A percentile compares a stretch with the other conserved stretches of the same genome.
Evolutionary conservation across 2,888 invertebrate genomes (phyloP).

Genomic region (Lordiphosa andalusiaca): DNA sequence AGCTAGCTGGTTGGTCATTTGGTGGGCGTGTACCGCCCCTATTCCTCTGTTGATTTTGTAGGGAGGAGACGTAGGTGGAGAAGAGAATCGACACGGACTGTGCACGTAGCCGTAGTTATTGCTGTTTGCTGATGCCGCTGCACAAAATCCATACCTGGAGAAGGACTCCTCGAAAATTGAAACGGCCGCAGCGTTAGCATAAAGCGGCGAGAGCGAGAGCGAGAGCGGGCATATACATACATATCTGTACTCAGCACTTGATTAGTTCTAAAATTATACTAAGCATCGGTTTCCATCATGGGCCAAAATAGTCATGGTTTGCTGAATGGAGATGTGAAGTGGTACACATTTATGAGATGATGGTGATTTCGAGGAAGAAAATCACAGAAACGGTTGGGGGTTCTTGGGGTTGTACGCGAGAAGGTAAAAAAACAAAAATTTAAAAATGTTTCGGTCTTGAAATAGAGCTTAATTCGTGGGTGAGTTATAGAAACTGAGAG

Average conservation of each 20-base stretch:
- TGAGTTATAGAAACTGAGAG: too few species aligned
- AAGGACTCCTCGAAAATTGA: constrained; percentile 29
- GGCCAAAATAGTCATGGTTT: constrained; percentile 9
- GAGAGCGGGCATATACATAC: constrained; percentile 14
- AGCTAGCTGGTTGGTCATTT: constrained; percentile 72
- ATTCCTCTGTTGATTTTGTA: constrained; percentile 8
- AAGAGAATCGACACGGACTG: constrained; percentile 17
- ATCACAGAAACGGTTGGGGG: too few species aligned
- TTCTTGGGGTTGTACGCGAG: too few species aligned
- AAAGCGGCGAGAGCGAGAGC: background rate
- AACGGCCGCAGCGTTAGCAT: constrained; percentile 35
- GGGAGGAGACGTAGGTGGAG: constrained; percentile 8
- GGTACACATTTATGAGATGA: background rate
- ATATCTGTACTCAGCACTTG: constrained; percentile 52
- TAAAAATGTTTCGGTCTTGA: too few species aligned
- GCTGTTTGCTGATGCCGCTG: constrained; percentile 31
- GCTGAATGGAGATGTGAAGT: background rate
- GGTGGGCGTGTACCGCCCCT: constrained; percentile 34
- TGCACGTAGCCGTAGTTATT: constrained; percentile 27
- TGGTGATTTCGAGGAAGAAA: too few species aligned
- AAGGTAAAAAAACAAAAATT: too few species aligned
- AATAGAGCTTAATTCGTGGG: too few species aligned
- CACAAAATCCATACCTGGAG: constrained; percentile 28
- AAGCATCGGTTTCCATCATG: constrained; percentile 26
- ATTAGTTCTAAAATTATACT: constrained; percentile 55